Evolutionary conservation across 1,140 invertebrate genomes (phyloP).

Genomic region (Micrasema minimum): DNA sequence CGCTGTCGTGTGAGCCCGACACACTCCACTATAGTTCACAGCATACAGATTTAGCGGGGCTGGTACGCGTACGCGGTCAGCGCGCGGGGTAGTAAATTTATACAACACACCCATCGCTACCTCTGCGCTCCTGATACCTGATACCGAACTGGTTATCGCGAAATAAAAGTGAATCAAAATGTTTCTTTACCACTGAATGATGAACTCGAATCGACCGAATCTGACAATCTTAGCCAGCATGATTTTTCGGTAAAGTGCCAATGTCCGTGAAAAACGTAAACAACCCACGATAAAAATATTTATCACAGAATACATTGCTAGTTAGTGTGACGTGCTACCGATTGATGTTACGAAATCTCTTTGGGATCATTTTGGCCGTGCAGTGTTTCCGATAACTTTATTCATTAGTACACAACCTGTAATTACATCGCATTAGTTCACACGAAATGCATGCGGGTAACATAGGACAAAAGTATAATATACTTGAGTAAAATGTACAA

Average conservation of each 20-base stretch:
- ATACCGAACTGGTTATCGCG: conserved; percentile 18
- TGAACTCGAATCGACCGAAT: background rate
- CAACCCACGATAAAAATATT: background rate
- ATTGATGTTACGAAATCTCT: background rate
- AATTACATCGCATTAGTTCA: background rate
- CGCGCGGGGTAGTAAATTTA: background rate
- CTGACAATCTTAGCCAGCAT: background rate
- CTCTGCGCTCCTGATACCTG: background rate
- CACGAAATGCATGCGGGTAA: too few relatives aligned
- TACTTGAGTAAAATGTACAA: too few relatives aligned
- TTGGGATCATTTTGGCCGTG: background rate
- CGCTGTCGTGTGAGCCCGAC: conserved; percentile 5
- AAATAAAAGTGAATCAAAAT: conserved; percentile 23
- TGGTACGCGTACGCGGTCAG: background rate
- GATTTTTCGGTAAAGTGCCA: conserved; percentile 27
- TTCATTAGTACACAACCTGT: background rate
- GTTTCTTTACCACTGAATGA: background rate
- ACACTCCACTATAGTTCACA: too few relatives aligned
- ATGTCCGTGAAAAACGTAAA: conserved; percentile 24
- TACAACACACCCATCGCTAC: background rate
- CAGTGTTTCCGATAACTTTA: too few relatives aligned
- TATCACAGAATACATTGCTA: too few relatives aligned
- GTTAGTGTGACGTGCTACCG: background rate
- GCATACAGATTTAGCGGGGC: too few relatives aligned
- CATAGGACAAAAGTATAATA: too few relatives aligned